Evolutionary conservation across 2,888 invertebrate genomes (phyloP), one percentile per base, ranked within the genome.

Genomic region (Rambutsinella grinnellia): DNA sequence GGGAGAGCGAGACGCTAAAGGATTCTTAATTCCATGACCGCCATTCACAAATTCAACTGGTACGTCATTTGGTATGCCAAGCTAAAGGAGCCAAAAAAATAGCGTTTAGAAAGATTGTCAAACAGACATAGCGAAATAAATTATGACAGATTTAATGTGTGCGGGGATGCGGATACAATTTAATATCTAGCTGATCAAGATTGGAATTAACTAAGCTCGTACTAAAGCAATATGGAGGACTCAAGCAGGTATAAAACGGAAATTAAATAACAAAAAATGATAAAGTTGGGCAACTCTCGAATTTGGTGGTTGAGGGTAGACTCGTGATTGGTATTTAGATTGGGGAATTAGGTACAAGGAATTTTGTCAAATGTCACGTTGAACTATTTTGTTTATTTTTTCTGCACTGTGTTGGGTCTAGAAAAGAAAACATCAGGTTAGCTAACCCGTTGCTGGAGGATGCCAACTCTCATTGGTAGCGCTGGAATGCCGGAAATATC

Each of bases 1-100:
- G 23, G 84, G 84, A n/a, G 84, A 84, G 47, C 89, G 88, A 67
- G 91, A 92, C 36, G 96, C 94, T 84, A 97, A 87, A 1, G 98
- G 97, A 87, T 98, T 98, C 87, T 98, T 98, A 79, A 98, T 95
- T 51, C 98, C 98, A 86, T 97, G 97, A 17, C 97, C 97, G 69
- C 97, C 97, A 85, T 98, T 98, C 46, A 98, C 97, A 87, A 97
- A 97, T 88, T 98, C 97, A 85, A 97, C 88, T 78, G 94, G 94
- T 54, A 94, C 91, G 86, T 95, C 95, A 63, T 93, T 91, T 24
- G 95, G 94, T 61, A 96, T 87, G 82, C 95, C 95, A 70, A 83
- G 75, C 83, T 82, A 72, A 8, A 36, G 36, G 36, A 36, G 36
- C 36, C n/a, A 36, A 36, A 36, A 36, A 46, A 54, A 1, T 36